Conservation (phyloP, 1,140 invertebrate species). For the Heliconius himera region DNA sequence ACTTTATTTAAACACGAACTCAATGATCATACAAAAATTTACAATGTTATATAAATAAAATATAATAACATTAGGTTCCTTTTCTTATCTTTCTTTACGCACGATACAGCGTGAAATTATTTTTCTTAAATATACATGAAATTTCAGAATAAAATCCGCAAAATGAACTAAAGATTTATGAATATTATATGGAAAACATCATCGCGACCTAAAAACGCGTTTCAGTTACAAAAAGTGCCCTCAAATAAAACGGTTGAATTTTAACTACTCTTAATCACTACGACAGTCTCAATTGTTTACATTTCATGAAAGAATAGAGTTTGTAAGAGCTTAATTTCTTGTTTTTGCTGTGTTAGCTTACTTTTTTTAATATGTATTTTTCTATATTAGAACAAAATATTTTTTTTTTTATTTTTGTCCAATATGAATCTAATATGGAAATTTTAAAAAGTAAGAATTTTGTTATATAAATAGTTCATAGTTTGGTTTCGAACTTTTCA, state of each 20-base stretch:
- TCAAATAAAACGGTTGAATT: slow-evolving; percentile 27
- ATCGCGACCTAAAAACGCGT: slow-evolving; percentile 22
- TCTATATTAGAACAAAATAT: no score
- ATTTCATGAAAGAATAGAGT: slow-evolving; percentile 17
- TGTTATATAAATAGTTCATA: no score
- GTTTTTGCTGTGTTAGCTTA: neutral
- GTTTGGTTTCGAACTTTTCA: no score
- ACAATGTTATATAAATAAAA: neutral
- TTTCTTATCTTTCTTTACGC: no score
- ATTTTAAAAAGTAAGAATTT: no score
- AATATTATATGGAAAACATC: slow-evolving; percentile 2
- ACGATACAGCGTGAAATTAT: no score
- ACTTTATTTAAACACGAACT: no score
- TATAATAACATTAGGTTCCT: no score
- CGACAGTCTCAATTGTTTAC: slow-evolving; percentile 18
- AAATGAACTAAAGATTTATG: neutral
- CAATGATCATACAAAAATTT: neutral
- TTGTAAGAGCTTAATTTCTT: neutral
- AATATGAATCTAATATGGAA: no score
- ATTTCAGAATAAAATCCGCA: neutral
- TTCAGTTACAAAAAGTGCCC: slow-evolving; percentile 20
- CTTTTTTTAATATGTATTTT: neutral
- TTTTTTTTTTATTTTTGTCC: no score
- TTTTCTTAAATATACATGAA: neutral
- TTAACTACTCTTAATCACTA: slow-evolving; percentile 17